Base-by-base conservation (phyloP, 2,113 vertebrate genomes). In the Arvicanthis niloticus region DNA sequence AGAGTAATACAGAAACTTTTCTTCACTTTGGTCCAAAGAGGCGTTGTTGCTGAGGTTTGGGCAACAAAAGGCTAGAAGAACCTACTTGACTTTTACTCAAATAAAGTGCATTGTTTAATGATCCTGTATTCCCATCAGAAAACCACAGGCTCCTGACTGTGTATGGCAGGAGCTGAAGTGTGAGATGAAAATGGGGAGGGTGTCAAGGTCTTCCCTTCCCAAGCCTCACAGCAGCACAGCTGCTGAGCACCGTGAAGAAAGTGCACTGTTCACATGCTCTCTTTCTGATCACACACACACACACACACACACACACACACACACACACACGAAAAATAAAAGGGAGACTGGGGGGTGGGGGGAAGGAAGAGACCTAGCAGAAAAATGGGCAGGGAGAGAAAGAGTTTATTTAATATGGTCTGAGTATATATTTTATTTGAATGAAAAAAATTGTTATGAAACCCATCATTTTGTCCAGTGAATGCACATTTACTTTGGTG, bases 1-100 rank as follows among this genome's bases (percentile, higher is more conserved):
- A 0, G 82, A 93, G 51, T 93, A 89, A 91, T 56, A 26, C 77
- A 88, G 96, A 97, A 21, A 40, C 24, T 5, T 93, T 96, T 76
- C 77, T 91, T 42, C 29, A 91, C 24, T 22, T 77, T 11, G 0
- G 70, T 9, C 34, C 6, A 0, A 40, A 95, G 16, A 1, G 65
- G 94, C 93, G n/a, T 37, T 72, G 51, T 29, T 56, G 56, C 31
- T 72, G 91, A 84, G 95, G 58, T 65, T 31, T 65, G 70, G 42
- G 94, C 42, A 58, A 72, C 56, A 15, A 60, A 29, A 82, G 40
- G 34, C 19, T 65, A 96, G 65, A 22, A 58, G 81, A 88, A 31
- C 37, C 73, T 58, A 65, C 91, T 73, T 3, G 26, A 12, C 56
- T 56, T 89, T 48, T 58, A 21, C 8, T 26, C n/a, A 94, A 62